These are phyloP conservation scores for Drosophila repletoides DNA, from an alignment of 1,140 invertebrate genomes.

Conservation along the genomic window DNA sequence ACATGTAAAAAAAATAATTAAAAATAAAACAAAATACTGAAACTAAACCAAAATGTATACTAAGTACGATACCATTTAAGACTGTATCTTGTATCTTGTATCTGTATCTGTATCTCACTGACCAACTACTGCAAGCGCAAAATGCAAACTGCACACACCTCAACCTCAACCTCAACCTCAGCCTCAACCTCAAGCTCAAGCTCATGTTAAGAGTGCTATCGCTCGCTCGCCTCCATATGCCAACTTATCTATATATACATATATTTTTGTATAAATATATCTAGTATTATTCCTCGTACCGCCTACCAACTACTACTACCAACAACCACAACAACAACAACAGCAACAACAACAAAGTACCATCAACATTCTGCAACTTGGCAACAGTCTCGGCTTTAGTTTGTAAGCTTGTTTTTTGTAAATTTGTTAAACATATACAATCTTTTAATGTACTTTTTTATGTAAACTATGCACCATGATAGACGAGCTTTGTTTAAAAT, in stretches of 20 bases:
- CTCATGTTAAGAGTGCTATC: conserved; percentile 35
- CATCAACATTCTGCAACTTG: conserved; percentile 64
- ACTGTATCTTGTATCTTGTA: conserved; percentile 56
- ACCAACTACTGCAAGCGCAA: conserved; percentile 66
- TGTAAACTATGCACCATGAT: conserved; percentile 17
- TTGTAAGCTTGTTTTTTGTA: conserved; percentile 67
- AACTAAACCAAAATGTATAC: conserved; percentile 62
- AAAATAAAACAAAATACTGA: conserved; percentile 40
- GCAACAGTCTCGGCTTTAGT: conserved; percentile 71
- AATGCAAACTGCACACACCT: conserved; percentile 60
- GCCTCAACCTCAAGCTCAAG: conserved; percentile 51
- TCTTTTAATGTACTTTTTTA: conserved; percentile 26
- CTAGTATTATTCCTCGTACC: conserved; percentile 63
- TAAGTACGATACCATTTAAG: conserved; percentile 67
- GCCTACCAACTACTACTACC: conserved; percentile 53
- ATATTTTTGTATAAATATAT: background rate
- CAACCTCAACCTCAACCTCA: conserved; percentile 56
- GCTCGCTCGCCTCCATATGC: conserved; percentile 38
- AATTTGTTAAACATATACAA: conserved; percentile 46
- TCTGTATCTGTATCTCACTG: conserved; percentile 69
- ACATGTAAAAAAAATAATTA: conserved; percentile 48
- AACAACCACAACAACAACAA: conserved; percentile 51
- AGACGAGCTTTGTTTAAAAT: background rate
- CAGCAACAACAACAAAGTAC: conserved; percentile 32
- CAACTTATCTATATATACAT: conserved; percentile 39